Conservation (phyloP, 2,797 vertebrate species). For the Podargus strigoides region DNA sequence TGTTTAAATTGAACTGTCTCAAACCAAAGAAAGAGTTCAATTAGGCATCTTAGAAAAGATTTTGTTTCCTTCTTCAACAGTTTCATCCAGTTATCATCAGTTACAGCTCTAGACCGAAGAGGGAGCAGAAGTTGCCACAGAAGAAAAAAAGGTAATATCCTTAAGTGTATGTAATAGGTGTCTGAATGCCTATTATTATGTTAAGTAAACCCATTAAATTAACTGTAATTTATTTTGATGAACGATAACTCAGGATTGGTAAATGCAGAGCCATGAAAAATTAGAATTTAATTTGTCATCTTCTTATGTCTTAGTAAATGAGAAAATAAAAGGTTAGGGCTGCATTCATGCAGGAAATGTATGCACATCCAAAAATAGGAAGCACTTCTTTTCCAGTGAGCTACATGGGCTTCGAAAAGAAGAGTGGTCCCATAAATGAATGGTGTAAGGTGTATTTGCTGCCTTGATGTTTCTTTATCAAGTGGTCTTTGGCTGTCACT, state of each 20-base stretch:
- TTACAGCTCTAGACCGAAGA: background rate
- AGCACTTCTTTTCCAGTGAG: background rate
- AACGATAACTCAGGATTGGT: background rate
- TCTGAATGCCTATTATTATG: background rate
- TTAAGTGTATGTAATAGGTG: background rate
- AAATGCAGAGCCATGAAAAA: background rate
- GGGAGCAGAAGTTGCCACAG: background rate
- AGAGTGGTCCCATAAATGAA: background rate
- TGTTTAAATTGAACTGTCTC: background rate
- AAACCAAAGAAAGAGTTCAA: background rate
- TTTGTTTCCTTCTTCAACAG: background rate
- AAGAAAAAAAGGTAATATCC: background rate
- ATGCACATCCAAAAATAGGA: background rate
- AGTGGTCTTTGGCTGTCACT: background rate
- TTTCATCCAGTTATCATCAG: background rate
- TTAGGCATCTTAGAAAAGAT: background rate
- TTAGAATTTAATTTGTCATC: background rate
- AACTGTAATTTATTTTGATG: background rate
- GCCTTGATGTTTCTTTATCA: background rate
- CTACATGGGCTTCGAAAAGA: background rate
- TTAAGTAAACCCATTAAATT: background rate
- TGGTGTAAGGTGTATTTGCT: background rate
- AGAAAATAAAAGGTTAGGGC: background rate
- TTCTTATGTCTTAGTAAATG: background rate
- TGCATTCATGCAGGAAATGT: background rate